Evolutionary conservation across 1,140 invertebrate genomes (phyloP).

Genomic region (Hyles euphorbiae): DNA sequence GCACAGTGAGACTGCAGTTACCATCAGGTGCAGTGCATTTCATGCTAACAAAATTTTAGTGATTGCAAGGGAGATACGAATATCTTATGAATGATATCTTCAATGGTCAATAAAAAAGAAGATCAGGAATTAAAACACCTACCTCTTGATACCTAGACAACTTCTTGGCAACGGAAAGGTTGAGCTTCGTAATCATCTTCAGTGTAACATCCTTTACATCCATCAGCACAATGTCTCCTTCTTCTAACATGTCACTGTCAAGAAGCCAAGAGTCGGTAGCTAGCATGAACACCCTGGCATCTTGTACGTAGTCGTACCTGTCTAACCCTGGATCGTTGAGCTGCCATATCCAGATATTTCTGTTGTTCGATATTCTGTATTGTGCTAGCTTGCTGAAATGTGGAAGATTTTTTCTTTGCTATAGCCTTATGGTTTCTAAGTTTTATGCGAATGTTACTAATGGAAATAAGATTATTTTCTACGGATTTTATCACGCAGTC

Average conservation of each 20-base stretch:
- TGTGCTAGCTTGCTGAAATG: constrained; percentile 49
- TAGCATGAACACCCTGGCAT: constrained; percentile 80
- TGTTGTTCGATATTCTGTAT: constrained; percentile 65
- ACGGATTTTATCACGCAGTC: too few species aligned
- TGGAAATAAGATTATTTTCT: too few species aligned
- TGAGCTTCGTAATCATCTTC: constrained; percentile 75
- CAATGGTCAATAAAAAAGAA: too few species aligned
- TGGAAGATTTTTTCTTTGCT: neutral
- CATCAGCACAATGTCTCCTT: constrained; percentile 81
- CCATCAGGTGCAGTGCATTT: too few species aligned
- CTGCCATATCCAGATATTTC: constrained; percentile 77
- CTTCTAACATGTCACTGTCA: constrained; percentile 57
- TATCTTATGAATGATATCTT: too few species aligned
- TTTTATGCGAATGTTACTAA: too few species aligned
- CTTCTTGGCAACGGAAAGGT: constrained; percentile 49
- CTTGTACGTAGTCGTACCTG: constrained; percentile 79
- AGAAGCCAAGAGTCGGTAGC: constrained; percentile 78
- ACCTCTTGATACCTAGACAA: constrained; percentile 60
- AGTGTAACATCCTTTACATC: constrained; percentile 80
- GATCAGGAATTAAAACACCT: too few species aligned
- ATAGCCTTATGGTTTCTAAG: too few species aligned
- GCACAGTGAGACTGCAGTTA: too few species aligned
- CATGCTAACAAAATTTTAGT: too few species aligned
- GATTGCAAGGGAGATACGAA: too few species aligned
- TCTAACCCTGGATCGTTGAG: constrained; percentile 78